Evolutionary conservation across 2,888 invertebrate species (phyloP), one percentile per base, ranked within the genome.

Genomic region (Diaprepes abbreviatus): DNA sequence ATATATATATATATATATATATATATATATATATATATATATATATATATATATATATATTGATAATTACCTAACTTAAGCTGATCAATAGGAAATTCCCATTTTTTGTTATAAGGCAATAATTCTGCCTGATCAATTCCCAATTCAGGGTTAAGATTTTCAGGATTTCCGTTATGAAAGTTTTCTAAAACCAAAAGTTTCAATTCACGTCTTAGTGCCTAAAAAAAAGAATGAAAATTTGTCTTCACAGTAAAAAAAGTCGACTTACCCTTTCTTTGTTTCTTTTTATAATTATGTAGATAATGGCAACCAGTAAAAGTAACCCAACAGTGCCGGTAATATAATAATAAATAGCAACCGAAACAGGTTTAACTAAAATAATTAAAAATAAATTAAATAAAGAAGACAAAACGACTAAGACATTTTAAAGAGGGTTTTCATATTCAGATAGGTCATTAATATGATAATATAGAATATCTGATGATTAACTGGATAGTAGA

Each of bases 121-220:
- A 96, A 85, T 77, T 96, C 95, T 0, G 96, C 96, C 85, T 98
- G 98, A 73, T 95, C 94, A 1, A 97, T 88, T 0, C 94, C 93
- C 48, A 96, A 82, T 1, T 95, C 94, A 0, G 96, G 96, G 85
- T 97, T 96, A 16, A 97, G 86, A 64, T 91, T 91, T 71, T 92
- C 93, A 0, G 92, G 84, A 4, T 90, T 91, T 1, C 95, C 95
- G 78, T 93, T 90, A 76, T 92, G 92, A 79, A 95, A 95, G 74
- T 92, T 88, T 48, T 90, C 86, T 52, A 94, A 83, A 58, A 95
- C 92, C 74, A 94, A 90, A 75, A 91, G 86, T 79, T 91, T 87
- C 75, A 95, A 79, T 83, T 92, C 89, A 72, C 89, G 88, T 64
- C 90, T 86, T 72, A 90, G 86, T 80, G 85, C 85, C 85, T 90